These are phyloP conservation scores for Diadophis punctatus DNA, from an alignment of 2,113 vertebrate species.

Conservation along the genomic window DNA sequence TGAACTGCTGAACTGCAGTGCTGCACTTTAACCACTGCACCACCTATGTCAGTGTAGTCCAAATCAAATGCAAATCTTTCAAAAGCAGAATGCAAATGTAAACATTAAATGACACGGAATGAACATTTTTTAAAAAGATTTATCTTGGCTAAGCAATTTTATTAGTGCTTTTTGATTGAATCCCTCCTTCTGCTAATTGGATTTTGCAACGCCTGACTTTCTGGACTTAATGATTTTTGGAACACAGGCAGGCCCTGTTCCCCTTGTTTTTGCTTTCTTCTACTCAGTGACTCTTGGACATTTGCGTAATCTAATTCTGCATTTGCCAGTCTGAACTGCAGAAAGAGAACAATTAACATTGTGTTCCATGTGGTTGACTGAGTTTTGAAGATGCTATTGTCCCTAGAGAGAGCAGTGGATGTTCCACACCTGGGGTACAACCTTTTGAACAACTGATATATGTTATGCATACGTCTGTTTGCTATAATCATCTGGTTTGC, in stretches of 20 bases:
- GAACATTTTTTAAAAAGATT: background rate
- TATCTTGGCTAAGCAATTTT: background rate
- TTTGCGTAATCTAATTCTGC: background rate
- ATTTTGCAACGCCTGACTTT: background rate
- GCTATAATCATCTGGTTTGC: background rate
- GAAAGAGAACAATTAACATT: background rate
- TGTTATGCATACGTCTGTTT: background rate
- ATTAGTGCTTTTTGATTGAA: background rate
- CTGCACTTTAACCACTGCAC: too few relatives aligned
- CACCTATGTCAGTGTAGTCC: too few relatives aligned
- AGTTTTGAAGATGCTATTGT: background rate
- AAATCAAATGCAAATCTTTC: background rate
- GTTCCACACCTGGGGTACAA: background rate
- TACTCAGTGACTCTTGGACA: background rate
- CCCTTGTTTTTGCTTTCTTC: background rate
- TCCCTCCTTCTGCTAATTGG: background rate
- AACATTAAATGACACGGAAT: background rate
- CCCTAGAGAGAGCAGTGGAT: background rate
- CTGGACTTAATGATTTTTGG: background rate
- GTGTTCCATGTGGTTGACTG: background rate
- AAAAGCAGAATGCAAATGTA: background rate
- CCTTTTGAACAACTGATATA: background rate
- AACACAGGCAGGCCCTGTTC: background rate
- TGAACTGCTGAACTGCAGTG: too few relatives aligned
- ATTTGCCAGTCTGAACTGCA: background rate